A percentile compares a stretch with the other conserved stretches of the same genome.
Evolutionary conservation across 2,113 vertebrate genomes (phyloP).

Genomic region (Gnathochromis pfefferi): DNA sequence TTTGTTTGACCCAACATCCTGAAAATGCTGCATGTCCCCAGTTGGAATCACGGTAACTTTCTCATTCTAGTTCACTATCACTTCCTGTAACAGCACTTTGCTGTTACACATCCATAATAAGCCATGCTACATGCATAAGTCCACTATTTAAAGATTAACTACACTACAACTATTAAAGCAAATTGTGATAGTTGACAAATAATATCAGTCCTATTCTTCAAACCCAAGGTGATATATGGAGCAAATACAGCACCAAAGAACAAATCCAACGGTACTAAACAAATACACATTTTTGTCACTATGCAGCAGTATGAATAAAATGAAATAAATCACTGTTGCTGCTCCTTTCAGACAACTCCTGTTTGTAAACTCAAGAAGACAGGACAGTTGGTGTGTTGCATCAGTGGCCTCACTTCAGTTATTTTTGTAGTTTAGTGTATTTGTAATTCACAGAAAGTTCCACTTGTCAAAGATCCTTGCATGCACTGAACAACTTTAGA

Average conservation of each 20-base stretch:
- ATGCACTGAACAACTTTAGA: neutral
- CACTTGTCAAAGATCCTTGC: neutral
- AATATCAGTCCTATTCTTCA: neutral
- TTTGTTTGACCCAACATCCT: neutral
- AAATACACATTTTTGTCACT: neutral
- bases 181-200: accelerated
- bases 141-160: neutral
- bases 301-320: neutral
- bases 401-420: neutral
- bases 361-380: neutral
- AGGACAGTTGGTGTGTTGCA: neutral
- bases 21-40: neutral
- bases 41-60: neutral
- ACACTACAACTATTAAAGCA: neutral
- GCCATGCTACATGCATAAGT: neutral
- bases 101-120: neutral
- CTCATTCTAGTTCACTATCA: neutral
- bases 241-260: neutral
- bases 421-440: neutral
- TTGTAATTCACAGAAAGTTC: neutral
- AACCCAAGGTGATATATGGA: neutral
- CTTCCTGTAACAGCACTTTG: neutral
- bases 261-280: neutral
- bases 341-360: neutral
- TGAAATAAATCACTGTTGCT: neutral